A percentile compares a stretch with the other conserved stretches of the same genome.
These are phyloP conservation scores for Tetragonula carbonaria DNA, from an alignment of 2,888 invertebrate species.

Conservation along the genomic window DNA sequence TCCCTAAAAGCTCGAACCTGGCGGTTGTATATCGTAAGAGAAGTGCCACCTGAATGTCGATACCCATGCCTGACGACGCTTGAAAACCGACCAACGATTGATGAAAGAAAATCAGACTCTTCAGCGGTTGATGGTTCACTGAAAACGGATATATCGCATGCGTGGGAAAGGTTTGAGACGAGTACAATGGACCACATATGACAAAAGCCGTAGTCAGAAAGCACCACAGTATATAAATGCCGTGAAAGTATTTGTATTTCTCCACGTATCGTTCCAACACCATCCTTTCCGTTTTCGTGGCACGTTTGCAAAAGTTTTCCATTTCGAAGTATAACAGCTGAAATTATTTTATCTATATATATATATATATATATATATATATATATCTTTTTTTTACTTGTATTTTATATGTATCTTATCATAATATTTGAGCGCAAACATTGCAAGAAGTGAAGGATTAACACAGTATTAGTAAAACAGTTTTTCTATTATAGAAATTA, in stretches of 20 bases:
- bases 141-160: conserved; percentile 78
- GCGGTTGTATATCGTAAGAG: conserved; percentile 74
- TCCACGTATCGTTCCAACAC: conserved; percentile 45
- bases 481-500: too few relatives aligned
- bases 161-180: conserved; percentile 71
- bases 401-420: too few relatives aligned
- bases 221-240: conserved; percentile 45
- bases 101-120: conserved; percentile 68
- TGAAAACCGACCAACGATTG: conserved; percentile 76
- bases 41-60: conserved; percentile 73
- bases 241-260: conserved; percentile 67
- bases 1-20: conserved; percentile 71
- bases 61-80: conserved; percentile 64
- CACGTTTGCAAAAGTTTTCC: conserved; percentile 62
- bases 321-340: conserved; percentile 58
- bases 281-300: conserved; percentile 30
- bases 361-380: too few relatives aligned
- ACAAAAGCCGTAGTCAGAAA: conserved; percentile 54
- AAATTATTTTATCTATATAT: neutral
- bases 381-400: too few relatives aligned
- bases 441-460: too few relatives aligned
- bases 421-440: too few relatives aligned
- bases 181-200: conserved; percentile 73
- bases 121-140: conserved; percentile 52
- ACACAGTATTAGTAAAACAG: too few relatives aligned